phyloP scores from a whole-genome alignment of 2,113 vertebrate genomes.

The Cryptomyrus ogoouensis region DNA sequence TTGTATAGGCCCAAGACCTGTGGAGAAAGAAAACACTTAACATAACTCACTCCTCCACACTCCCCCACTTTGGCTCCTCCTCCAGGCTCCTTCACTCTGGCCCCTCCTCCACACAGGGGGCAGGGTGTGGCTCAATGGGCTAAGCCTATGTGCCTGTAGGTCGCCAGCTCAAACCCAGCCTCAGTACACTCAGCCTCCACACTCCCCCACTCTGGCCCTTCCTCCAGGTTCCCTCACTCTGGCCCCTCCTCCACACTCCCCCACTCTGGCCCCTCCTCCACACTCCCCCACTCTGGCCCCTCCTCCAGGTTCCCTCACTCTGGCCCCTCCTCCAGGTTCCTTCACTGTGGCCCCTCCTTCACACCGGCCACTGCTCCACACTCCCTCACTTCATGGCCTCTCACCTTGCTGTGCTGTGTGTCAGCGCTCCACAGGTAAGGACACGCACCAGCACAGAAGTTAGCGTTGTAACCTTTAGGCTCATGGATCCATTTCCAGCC shows the following conservation, averaged over 20 bases:
- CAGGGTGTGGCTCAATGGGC: too few species aligned
- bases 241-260: not conserved
- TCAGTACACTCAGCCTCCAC: not conserved
- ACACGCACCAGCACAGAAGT: constrained; percentile 69
- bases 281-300: not conserved
- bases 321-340: not conserved
- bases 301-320: not conserved
- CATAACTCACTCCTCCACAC: not conserved
- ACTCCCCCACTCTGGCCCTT: not conserved
- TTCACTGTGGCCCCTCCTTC: not conserved
- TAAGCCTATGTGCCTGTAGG: too few species aligned
- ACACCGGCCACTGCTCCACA: not conserved
- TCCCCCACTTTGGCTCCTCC: not conserved
- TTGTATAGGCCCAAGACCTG: constrained; percentile 92
- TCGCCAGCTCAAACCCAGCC: too few species aligned
- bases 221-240: not conserved
- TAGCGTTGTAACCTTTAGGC: constrained; percentile 66
- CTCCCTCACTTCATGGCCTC: not conserved
- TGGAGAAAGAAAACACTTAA: constrained; percentile 28
- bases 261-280: not conserved
- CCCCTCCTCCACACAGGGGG: not conserved
- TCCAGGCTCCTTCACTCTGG: not conserved
- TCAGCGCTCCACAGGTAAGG: constrained; percentile 72
- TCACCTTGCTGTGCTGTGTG: constrained; percentile 66
- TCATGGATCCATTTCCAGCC: constrained; percentile 71